phyloP scores from a whole-genome alignment of 2,113 vertebrate species.

The Hystrix cristata region DNA sequence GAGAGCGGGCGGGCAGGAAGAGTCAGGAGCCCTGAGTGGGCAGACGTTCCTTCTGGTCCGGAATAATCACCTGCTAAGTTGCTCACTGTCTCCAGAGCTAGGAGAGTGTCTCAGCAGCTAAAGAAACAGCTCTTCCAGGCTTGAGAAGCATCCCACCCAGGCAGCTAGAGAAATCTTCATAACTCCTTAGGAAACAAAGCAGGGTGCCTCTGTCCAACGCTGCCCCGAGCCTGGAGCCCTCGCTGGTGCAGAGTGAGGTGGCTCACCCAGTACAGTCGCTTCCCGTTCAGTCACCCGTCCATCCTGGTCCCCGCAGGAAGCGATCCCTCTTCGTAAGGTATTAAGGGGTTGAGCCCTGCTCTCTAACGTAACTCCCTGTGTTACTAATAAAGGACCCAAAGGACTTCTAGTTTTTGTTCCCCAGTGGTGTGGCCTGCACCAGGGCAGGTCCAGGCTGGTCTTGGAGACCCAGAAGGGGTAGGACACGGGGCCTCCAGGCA shows the following conservation, averaged over 20 bases:
- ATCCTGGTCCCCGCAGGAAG: neutral
- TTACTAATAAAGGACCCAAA: neutral
- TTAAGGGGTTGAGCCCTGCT: neutral
- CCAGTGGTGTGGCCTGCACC: accelerated
- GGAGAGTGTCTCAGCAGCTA: neutral
- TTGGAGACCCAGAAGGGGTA: neutral
- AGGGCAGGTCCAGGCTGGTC: neutral
- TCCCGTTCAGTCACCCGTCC: too few species aligned
- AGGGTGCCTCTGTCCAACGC: neutral
- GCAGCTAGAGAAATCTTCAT: neutral
- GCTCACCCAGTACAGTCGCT: neutral
- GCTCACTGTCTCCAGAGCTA: neutral
- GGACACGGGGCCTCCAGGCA: neutral
- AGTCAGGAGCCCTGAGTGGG: neutral
- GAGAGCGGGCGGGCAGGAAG: neutral
- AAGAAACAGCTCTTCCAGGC: neutral
- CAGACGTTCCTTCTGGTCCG: neutral
- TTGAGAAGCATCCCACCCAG: neutral
- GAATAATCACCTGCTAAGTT: neutral
- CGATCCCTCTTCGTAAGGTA: accelerated
- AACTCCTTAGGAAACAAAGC: neutral
- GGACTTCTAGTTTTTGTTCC: neutral
- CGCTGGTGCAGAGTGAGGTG: neutral
- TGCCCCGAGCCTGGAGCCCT: neutral
- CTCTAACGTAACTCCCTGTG: neutral